Evolutionary conservation across 2,113 vertebrate genomes (phyloP).

Genomic region (Prunella himalayana): DNA sequence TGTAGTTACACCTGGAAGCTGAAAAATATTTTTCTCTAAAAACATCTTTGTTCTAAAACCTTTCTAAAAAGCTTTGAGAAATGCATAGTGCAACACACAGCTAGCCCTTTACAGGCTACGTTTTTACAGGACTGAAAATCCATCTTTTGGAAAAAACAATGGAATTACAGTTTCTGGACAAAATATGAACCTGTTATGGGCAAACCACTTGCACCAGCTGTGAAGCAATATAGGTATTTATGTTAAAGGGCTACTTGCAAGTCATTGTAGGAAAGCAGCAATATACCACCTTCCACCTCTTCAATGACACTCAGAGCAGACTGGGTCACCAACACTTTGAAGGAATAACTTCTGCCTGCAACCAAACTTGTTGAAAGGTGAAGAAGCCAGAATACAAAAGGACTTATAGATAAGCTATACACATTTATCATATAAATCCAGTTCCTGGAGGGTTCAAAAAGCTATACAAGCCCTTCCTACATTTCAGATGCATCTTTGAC

Average conservation of each 20-base stretch:
- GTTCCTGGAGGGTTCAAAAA: neutral
- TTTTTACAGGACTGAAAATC: neutral
- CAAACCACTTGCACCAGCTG: neutral
- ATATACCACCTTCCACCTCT: neutral
- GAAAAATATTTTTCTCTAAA: neutral
- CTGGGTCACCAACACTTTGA: neutral
- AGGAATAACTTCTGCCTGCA: neutral
- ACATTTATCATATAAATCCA: neutral
- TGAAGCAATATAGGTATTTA: neutral
- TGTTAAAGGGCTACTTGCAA: neutral
- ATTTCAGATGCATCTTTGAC: neutral
- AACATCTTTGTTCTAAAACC: neutral
- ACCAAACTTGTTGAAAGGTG: neutral
- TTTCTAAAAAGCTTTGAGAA: neutral
- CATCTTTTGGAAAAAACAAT: neutral
- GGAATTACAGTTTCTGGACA: neutral
- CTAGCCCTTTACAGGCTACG: neutral
- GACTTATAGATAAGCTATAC: neutral
- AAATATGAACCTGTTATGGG: neutral
- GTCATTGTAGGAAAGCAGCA: neutral
- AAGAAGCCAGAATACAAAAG: neutral
- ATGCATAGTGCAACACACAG: neutral
- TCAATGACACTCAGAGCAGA: neutral
- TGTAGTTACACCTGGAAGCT: neutral
- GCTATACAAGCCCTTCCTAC: neutral